phyloP scores from a whole-genome alignment of 2,888 invertebrate species.

The Entomobrya proxima region DNA sequence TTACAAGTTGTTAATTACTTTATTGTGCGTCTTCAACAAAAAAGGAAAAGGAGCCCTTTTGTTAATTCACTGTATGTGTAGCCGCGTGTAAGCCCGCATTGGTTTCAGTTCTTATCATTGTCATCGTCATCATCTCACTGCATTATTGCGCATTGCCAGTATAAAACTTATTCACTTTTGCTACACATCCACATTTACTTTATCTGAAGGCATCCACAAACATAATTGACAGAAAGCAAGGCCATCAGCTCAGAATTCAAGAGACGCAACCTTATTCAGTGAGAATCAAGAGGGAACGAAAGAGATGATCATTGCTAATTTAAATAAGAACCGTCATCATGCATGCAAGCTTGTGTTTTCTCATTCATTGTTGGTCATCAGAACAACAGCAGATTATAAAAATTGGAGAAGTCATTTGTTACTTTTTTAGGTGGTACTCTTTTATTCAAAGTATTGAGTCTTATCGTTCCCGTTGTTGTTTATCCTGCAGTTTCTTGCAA shows the following conservation, averaged over 20 bases:
- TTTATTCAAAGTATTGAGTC: too few relatives aligned
- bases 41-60: background rate
- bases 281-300: background rate
- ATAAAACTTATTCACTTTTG: background rate
- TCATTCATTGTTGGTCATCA: constrained; percentile 8
- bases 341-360: background rate
- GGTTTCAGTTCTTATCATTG: background rate
- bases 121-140: background rate
- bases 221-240: constrained; percentile 65
- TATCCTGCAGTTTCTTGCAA: background rate
- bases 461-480: background rate
- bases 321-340: background rate
- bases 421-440: background rate
- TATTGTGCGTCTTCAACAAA: background rate
- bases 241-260: constrained; percentile 18
- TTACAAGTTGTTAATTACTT: constrained; percentile 15
- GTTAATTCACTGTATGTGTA: background rate
- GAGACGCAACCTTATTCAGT: background rate
- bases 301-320: background rate
- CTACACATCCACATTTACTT: background rate
- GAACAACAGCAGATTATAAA: constrained; percentile 11
- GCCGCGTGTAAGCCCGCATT: background rate
- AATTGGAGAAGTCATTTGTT: constrained; percentile 26
- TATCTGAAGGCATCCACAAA: background rate
- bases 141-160: too few relatives aligned